phyloP scores from a whole-genome alignment of 2,113 vertebrate genomes.

The Toxotes chatareus region DNA sequence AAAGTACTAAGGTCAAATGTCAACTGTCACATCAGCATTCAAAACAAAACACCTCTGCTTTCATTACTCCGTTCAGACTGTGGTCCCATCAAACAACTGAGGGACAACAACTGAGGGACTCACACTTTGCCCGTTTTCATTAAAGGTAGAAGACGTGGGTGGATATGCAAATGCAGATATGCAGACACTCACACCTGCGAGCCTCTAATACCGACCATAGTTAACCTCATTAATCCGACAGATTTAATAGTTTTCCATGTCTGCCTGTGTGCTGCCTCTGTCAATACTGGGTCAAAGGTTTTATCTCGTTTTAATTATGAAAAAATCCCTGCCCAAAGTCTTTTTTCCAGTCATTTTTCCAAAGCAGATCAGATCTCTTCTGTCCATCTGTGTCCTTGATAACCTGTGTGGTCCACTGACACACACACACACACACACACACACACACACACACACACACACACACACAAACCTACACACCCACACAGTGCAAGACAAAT shows the following conservation, averaged over 20 bases:
- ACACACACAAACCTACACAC: too few species aligned
- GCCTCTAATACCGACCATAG: neutral
- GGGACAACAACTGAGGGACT: too few species aligned
- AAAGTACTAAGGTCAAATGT: too few species aligned
- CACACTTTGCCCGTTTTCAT: neutral
- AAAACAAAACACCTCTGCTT: too few species aligned
- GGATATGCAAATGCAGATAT: neutral
- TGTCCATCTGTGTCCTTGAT: neutral
- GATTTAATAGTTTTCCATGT: neutral
- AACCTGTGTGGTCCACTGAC: neutral
- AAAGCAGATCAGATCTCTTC: neutral
- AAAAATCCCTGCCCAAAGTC: neutral
- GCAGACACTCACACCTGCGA: neutral
- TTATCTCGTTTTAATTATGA: conserved; percentile 21
- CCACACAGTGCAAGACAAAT: too few species aligned
- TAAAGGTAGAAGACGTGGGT: neutral
- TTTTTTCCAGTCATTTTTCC: neutral
- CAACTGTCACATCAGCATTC: neutral
- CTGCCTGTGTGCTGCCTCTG: neutral
- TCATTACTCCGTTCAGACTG: too few species aligned
- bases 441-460: too few species aligned
- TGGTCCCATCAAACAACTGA: too few species aligned
- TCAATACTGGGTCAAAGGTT: conserved; percentile 13
- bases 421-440: too few species aligned
- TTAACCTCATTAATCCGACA: neutral